Base-by-base conservation (phyloP, 2,113 vertebrate genomes). In the Promerops cafer region DNA sequence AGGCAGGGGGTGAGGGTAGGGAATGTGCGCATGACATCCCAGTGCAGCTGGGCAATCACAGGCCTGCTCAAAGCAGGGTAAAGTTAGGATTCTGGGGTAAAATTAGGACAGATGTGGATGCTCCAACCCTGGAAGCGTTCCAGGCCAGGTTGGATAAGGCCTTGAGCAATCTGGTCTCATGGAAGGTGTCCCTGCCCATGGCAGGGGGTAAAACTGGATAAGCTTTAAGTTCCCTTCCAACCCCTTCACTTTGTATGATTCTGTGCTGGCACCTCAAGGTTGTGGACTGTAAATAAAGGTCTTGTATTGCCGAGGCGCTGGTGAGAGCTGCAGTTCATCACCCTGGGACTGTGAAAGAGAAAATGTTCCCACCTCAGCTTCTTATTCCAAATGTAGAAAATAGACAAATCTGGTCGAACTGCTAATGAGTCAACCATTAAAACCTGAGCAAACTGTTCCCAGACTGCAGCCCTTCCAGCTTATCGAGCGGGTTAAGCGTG, bases 361-460 rank as follows among this genome's bases (percentile, higher is more conserved):
- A 83, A 59, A 23, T 0, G 1, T 64, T 68, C 83, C 44, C 21
- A 3, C 31, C 69, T 24, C 13, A 8, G 10, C 8, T 52, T 49
- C 49, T 68, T 27, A 42, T 60, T 54, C 30, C 61, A 28, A 39
- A 24, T 1, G 12, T 7, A 7, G 33, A 9, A 86, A 88, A 69
- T 8, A 12, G 7, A 8, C 44, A 8, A 17, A 22, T 26, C 30
- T 49, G 22, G 24, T 30, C 0, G 0, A 14, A 9, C 26, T 0
- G 2, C 66, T 66, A 60, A 89, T 83, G 81, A 93, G 82, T 90
- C 37, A 85, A 3, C 65, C 61, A 53, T 90, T 87, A 78, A 89
- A 93, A 10, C 24, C 52, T 1, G 22, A 70, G 72, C 63, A 42
- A 64, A 52, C n/a, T 5, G 3, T 61, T 66, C 81, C 90, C 84